Percentiles rank a stretch among this genome's conserved stretches.
These are phyloP conservation scores for Drosophila quinaria DNA, from an alignment of 2,888 invertebrate genomes.

Conservation along the genomic window DNA sequence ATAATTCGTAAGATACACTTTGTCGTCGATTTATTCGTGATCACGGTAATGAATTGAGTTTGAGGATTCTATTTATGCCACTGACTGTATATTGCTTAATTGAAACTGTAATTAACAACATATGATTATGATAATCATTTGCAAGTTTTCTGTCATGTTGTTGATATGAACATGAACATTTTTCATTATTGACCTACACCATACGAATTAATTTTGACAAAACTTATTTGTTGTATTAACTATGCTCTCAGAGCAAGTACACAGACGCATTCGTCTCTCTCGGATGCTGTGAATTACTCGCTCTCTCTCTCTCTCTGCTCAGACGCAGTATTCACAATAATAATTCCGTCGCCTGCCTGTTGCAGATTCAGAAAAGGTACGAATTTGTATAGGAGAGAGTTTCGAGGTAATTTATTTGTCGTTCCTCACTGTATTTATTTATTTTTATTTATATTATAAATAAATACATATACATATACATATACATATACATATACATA, in stretches of 20 bases:
- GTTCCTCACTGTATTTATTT: not conserved
- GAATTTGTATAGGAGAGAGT: not conserved
- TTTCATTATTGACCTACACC: conserved; percentile 36
- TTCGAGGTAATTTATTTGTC: not conserved
- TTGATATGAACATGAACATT: not conserved
- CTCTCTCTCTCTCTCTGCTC: not conserved
- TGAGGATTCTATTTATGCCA: not conserved
- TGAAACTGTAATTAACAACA: not conserved
- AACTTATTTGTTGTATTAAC: conserved; percentile 4
- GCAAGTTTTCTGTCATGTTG: not conserved
- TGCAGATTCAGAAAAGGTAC: conserved; percentile 37
- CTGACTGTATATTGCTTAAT: not conserved
- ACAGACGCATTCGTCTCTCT: not conserved
- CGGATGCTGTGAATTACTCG: not conserved
- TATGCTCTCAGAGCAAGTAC: not conserved
- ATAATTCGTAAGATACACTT: not conserved
- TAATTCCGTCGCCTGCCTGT: conserved; percentile 61
- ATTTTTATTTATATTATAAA: not conserved
- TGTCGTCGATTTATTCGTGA: not conserved
- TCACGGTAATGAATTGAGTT: not conserved
- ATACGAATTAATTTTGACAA: not conserved
- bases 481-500: not conserved
- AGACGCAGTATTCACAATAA: conserved; percentile 42
- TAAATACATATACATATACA: conserved; percentile 2
- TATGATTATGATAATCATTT: not conserved